Evolutionary conservation across 2,888 invertebrate genomes (phyloP).

Genomic region (Drosophila nr. medialis): DNA sequence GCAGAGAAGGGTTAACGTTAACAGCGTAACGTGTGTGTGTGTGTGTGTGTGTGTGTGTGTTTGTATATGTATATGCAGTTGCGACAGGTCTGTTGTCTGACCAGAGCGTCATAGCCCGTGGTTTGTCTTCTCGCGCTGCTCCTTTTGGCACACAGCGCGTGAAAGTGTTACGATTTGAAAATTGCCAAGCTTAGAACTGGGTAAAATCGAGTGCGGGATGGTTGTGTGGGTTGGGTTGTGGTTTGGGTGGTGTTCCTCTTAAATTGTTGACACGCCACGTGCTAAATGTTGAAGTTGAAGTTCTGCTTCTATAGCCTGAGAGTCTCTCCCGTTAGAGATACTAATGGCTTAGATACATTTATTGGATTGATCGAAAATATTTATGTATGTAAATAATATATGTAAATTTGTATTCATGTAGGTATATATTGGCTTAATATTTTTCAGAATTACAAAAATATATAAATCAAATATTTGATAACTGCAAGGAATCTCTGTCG

Average conservation of each 20-base stretch:
- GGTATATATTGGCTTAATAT: background rate
- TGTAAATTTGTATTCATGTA: background rate
- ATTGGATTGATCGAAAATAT: background rate
- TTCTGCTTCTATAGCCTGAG: slow-evolving; percentile 7
- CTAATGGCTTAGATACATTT: background rate
- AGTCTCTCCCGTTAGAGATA: background rate
- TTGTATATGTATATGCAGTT: slow-evolving; percentile 40
- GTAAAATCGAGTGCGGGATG: slow-evolving; percentile 57
- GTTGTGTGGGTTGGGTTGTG: background rate
- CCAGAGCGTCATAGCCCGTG: slow-evolving; percentile 30
- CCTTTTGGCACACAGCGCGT: slow-evolving; percentile 64
- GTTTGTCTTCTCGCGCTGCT: slow-evolving; percentile 45
- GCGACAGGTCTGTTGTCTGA: slow-evolving; percentile 69
- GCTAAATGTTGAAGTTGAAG: slow-evolving; percentile 32
- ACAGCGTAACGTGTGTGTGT: slow-evolving; percentile 26
- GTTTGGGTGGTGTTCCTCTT: slow-evolving; percentile 32
- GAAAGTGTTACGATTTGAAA: slow-evolving; percentile 78
- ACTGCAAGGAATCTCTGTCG: too few relatives aligned
- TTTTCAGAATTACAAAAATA: background rate
- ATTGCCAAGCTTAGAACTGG: slow-evolving; percentile 75
- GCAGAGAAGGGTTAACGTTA: slow-evolving; percentile 58
- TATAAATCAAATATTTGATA: too few relatives aligned
- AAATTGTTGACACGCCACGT: slow-evolving; percentile 58
- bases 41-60: slow-evolving; percentile 3
- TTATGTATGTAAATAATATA: background rate